These are phyloP conservation scores for Dicerorhinus sumatrensis DNA, from an alignment of 2,113 vertebrate species.

Conservation along the genomic window DNA sequence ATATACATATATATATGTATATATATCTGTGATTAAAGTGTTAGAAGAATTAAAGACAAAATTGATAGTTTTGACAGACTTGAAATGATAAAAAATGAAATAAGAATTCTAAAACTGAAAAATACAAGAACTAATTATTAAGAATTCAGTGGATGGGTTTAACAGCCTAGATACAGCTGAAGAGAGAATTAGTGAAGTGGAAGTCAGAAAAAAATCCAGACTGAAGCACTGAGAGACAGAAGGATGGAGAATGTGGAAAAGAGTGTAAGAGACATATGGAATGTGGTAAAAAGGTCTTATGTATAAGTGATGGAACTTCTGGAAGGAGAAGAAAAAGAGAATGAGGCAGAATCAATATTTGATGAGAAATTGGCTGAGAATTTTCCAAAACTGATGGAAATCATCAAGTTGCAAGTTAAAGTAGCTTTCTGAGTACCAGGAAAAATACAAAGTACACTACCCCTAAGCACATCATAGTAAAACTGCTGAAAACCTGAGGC, in stretches of 20 bases:
- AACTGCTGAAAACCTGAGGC: not conserved
- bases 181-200: not conserved
- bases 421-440: not conserved
- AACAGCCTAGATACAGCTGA: not conserved
- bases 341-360: not conserved
- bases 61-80: slow-evolving; percentile 28
- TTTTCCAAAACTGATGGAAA: slow-evolving; percentile 36
- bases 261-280: not conserved
- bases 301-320: not conserved
- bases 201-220: slow-evolving; percentile 6
- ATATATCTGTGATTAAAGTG: not conserved
- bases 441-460: not conserved
- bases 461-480: not conserved
- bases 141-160: not conserved
- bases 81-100: slow-evolving; percentile 20
- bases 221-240: not conserved
- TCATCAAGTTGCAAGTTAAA: not conserved
- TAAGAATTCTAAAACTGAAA: slow-evolving; percentile 43
- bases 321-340: not conserved
- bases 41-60: slow-evolving; percentile 23
- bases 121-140: not conserved
- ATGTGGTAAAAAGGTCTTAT: not conserved
- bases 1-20: too few relatives aligned
- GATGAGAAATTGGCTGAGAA: not conserved
- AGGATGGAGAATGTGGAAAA: not conserved